Evolutionary conservation across 2,797 vertebrate genomes (phyloP).

Genomic region (Megaceryle alcyon): DNA sequence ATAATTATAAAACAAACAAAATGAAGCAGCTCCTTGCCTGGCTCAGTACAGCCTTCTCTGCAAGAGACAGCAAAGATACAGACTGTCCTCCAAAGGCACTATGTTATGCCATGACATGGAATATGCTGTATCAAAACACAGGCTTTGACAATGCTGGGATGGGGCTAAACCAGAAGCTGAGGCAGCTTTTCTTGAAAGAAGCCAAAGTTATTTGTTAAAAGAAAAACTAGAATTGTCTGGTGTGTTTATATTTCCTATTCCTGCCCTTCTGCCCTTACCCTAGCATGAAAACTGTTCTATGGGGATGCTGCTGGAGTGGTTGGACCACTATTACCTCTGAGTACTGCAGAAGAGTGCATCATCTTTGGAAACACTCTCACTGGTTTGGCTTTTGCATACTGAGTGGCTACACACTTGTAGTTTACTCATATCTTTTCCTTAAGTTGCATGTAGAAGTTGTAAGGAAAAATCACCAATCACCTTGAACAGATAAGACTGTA

Average conservation of each 20-base stretch:
- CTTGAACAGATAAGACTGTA: not conserved
- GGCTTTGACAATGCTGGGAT: not conserved
- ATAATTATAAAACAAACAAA: not conserved
- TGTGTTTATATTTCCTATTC: not conserved
- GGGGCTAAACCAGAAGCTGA: not conserved
- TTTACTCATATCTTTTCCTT: not conserved
- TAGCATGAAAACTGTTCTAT: not conserved
- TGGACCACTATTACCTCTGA: not conserved
- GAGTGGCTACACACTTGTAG: fast-evolving
- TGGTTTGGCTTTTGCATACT: not conserved
- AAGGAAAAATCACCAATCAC: not conserved
- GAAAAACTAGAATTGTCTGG: not conserved
- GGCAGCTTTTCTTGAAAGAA: not conserved
- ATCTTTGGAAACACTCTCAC: not conserved
- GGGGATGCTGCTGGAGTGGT: not conserved
- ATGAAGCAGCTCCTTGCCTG: not conserved
- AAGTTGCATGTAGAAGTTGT: not conserved
- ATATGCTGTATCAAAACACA: not conserved
- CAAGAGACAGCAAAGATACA: not conserved
- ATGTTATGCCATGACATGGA: not conserved
- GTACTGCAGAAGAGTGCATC: fast-evolving
- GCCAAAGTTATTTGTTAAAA: not conserved
- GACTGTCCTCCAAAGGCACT: not conserved
- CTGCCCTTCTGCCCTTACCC: not conserved
- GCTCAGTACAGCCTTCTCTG: not conserved